phyloP scores from a whole-genome alignment of 2,797 vertebrate genomes.

The Malurus splendens region DNA sequence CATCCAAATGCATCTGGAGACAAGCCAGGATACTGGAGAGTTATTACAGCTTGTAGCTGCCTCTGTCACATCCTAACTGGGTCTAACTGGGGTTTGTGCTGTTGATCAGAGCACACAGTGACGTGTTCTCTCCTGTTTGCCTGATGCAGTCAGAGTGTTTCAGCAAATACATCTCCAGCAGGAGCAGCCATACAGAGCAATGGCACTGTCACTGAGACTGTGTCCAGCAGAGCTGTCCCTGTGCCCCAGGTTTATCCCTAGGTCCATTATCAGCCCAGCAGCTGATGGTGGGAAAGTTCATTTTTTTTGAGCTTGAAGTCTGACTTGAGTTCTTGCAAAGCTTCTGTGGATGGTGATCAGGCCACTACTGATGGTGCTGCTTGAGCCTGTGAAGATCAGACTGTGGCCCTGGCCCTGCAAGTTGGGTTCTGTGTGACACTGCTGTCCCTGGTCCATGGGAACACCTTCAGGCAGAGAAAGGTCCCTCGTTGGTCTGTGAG shows the following conservation, averaged over 20 bases:
- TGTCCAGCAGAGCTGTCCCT: neutral
- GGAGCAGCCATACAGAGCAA: neutral
- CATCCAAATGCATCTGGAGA: neutral
- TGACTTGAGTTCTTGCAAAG: neutral
- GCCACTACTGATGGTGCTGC: too few relatives aligned
- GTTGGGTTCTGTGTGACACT: neutral
- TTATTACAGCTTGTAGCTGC: neutral
- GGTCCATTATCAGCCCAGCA: neutral
- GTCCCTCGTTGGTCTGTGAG: neutral
- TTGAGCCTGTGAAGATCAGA: neutral
- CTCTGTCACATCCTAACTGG: neutral
- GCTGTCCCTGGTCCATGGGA: neutral
- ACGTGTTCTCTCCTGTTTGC: neutral
- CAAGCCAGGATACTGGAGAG: neutral
- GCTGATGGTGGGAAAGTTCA: neutral
- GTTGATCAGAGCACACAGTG: neutral
- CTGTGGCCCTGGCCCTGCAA: accelerated
- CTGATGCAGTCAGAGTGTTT: neutral
- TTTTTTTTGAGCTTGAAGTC: neutral
- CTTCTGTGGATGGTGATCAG: neutral
- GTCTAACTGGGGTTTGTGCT: neutral
- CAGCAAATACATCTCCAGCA: neutral
- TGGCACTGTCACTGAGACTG: neutral
- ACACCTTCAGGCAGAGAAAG: neutral
- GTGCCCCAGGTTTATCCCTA: neutral